A percentile compares a stretch with the other conserved stretches of the same genome.
Conservation (phyloP, 1,140 invertebrate species). For the Drosophila littoralis region DNA sequence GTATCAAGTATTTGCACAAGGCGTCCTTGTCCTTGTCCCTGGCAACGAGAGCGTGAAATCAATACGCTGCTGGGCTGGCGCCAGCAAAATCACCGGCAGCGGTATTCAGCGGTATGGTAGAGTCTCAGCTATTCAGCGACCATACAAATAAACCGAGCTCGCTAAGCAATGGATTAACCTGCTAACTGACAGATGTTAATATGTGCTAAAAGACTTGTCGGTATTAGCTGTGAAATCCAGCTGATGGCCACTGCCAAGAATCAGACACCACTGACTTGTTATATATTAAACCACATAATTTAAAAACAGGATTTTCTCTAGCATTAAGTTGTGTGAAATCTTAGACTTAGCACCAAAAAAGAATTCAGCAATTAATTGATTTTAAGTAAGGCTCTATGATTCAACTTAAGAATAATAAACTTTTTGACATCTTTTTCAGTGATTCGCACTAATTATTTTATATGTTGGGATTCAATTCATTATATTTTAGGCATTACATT, state of each 20-base stretch:
- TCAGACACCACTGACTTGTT: no score
- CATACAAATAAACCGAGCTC: not conserved
- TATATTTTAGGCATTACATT: no score
- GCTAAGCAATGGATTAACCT: not conserved
- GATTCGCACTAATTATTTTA: no score
- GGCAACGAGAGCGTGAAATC: conserved; percentile 37
- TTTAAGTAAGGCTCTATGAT: no score
- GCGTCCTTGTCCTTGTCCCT: conserved; percentile 80
- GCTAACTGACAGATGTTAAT: conserved; percentile 3
- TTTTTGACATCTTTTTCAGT: no score
- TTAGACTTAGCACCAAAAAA: no score
- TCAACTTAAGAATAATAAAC: no score
- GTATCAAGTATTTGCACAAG: conserved; percentile 69
- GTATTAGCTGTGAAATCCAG: not conserved
- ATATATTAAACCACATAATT: no score
- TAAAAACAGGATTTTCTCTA: no score
- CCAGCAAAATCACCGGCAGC: conserved; percentile 3
- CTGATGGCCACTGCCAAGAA: not conserved
- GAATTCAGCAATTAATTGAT: no score
- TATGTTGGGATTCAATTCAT: no score
- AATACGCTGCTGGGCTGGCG: conserved; percentile 37
- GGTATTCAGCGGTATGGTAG: not conserved
- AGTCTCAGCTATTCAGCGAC: not conserved
- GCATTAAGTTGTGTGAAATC: no score
- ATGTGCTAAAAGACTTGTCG: not conserved